phyloP scores from a whole-genome alignment of 2,888 invertebrate species.

The Leptinotarsa rubiginosa region DNA sequence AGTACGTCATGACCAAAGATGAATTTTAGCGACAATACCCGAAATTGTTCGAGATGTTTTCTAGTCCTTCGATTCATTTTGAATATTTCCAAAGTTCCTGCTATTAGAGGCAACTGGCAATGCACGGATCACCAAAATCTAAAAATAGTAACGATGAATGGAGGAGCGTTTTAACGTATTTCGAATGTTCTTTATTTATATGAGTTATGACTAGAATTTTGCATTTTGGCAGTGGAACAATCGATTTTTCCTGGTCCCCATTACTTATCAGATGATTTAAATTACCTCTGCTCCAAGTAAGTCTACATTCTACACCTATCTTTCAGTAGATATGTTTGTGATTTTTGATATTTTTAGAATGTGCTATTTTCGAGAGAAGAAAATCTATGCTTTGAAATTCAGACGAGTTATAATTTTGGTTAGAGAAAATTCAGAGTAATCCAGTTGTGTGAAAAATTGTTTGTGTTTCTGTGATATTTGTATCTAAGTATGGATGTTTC shows the following conservation, averaged over 20 bases:
- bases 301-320: neutral
- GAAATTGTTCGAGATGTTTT: too few species aligned
- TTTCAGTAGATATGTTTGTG: slow-evolving; percentile 4
- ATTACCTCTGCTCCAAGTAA: slow-evolving; percentile 7
- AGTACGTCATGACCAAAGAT: too few species aligned
- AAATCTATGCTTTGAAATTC: slow-evolving; percentile 16
- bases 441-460: slow-evolving; percentile 12
- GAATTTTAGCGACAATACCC: too few species aligned
- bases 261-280: neutral
- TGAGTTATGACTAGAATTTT: slow-evolving; percentile 6
- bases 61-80: too few species aligned
- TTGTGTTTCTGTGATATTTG: slow-evolving; percentile 15
- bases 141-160: slow-evolving; percentile 11
- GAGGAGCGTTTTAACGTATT: neutral
- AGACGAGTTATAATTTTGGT: slow-evolving; percentile 1
- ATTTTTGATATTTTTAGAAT: slow-evolving; percentile 50
- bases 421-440: slow-evolving; percentile 3
- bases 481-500: slow-evolving; percentile 53
- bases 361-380: slow-evolving; percentile 32
- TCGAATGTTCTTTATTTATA: neutral
- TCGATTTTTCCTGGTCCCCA: neutral
- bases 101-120: neutral
- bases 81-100: neutral
- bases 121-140: neutral
- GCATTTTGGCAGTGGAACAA: neutral